Evolutionary conservation across 2,797 vertebrate genomes (phyloP), one percentile per base, ranked within the genome.

Genomic region (Bradypus variegatus): DNA sequence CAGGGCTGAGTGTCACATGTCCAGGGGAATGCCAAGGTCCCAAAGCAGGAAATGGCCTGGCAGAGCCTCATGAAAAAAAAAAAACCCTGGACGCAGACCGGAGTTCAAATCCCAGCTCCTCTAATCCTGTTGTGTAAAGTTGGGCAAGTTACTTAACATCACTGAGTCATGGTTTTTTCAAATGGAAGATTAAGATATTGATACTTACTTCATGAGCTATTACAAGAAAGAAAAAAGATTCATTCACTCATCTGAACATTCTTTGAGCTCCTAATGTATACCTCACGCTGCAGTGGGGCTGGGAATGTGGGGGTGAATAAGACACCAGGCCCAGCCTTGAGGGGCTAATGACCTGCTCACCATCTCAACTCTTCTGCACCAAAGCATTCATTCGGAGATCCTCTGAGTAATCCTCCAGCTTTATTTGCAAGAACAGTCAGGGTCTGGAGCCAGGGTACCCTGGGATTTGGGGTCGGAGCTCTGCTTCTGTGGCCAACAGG

Each of bases 371-470:
- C 0, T 38, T 41, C 73, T 55, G 48, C 9, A 5, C 38, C 11
- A 3, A 25, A 25, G 73, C 3, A 14, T 73, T 14, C 3, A 14
- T 73, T 14, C 0, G 2, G 41, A 75, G 7, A 2, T 12, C 38
- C 41, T 53, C n/a, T 0, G 0, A 3, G 1, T 13, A 4, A 6
- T 19, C 12, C 50, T 19, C 62, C 55, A 9, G 33, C 60, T n/a
- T 65, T 6, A 1, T 45, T 8, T 21, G 58, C 27, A 25, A 69
- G 6, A 25, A 31, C 0, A 13, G 48, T 33, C 12, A 6, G 50
- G 70, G 31, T 1, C 33, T 12, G 64, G 75, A 58, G 65, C 64
- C 60, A 50, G 25, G 6, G 11, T 2, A 8, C 18, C 5, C 82
- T 6, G 55, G 27, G 16, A 10, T 7, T 2, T 45, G 15, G 31